A percentile compares a stretch with the other conserved stretches of the same genome.
These are phyloP conservation scores for Himalopsyche tibetana DNA, from an alignment of 2,888 invertebrate species.

Conservation along the genomic window DNA sequence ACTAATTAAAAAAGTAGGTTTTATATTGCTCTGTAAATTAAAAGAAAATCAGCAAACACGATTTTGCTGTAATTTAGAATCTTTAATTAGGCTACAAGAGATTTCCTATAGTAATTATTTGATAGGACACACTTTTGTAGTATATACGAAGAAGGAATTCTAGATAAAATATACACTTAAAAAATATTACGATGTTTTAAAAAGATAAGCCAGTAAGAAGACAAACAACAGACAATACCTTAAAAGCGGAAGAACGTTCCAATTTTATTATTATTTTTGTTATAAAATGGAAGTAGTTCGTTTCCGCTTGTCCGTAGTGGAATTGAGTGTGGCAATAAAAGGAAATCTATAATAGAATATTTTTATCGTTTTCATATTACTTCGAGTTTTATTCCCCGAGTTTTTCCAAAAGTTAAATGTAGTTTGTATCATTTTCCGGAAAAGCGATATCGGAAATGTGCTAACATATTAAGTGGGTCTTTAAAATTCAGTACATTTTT, in stretches of 20 bases:
- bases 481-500: slow-evolving; percentile 22
- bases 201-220: slow-evolving; percentile 41
- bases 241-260: slow-evolving; percentile 38
- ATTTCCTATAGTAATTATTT: too few relatives aligned
- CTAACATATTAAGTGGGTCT: slow-evolving; percentile 36
- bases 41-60: too few relatives aligned
- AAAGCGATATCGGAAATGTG: slow-evolving; percentile 23
- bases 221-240: slow-evolving; percentile 36
- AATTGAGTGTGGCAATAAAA: slow-evolving; percentile 57
- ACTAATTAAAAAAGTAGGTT: too few relatives aligned
- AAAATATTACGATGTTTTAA: slow-evolving; percentile 37
- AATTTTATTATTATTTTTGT: slow-evolving; percentile 50
- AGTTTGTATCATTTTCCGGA: slow-evolving; percentile 35
- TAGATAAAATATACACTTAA: not conserved
- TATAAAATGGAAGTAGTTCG: slow-evolving; percentile 53
- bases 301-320: slow-evolving; percentile 55
- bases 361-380: slow-evolving; percentile 57
- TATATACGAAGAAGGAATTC: not conserved
- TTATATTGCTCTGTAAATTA: too few relatives aligned
- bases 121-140: too few relatives aligned
- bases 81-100: too few relatives aligned
- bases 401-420: slow-evolving; percentile 39
- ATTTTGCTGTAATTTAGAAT: too few relatives aligned
- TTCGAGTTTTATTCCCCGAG: slow-evolving; percentile 49
- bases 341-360: slow-evolving; percentile 61